These are phyloP conservation scores for Nemapogon koenigi DNA, from an alignment of 2,888 invertebrate genomes.

Conservation along the genomic window DNA sequence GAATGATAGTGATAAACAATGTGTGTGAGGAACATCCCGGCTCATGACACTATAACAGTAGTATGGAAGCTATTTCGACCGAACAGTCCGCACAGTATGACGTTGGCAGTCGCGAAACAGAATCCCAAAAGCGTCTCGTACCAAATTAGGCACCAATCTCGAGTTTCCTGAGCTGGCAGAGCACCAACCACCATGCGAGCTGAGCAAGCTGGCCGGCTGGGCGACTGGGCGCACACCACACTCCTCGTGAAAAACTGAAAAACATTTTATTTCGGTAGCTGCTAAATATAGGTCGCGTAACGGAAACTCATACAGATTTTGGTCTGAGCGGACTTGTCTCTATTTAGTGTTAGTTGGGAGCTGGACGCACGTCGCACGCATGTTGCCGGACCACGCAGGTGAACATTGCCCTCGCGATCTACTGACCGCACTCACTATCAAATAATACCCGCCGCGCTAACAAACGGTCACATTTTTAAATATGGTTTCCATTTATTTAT, in stretches of 20 bases:
- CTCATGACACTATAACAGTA: too few relatives aligned
- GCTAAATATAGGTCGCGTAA: slow-evolving; percentile 63
- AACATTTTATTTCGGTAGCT: slow-evolving; percentile 60
- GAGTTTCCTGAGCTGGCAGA: slow-evolving; percentile 31
- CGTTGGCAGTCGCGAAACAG: neutral
- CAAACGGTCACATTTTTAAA: too few relatives aligned
- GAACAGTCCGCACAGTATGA: neutral
- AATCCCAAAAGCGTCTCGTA: slow-evolving; percentile 18
- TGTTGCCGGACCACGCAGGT: slow-evolving; percentile 58
- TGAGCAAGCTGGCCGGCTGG: slow-evolving; percentile 33
- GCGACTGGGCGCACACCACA: slow-evolving; percentile 47
- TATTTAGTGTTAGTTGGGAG: slow-evolving; percentile 51
- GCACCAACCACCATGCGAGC: slow-evolving; percentile 26
- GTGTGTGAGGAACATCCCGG: too few relatives aligned
- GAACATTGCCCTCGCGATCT: slow-evolving; percentile 23
- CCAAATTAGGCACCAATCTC: slow-evolving; percentile 63
- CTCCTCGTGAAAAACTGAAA: slow-evolving; percentile 51
- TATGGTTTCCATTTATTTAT: too few relatives aligned
- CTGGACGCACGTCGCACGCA: slow-evolving; percentile 51
- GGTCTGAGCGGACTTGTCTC: slow-evolving; percentile 55
- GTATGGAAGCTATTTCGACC: neutral
- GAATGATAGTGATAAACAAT: neutral
- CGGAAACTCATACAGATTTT: slow-evolving; percentile 61
- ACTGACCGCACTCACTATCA: neutral
- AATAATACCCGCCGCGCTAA: too few relatives aligned